Base-by-base conservation (phyloP, 53 echinoderm and acorn worm genomes). In the Hippasteria phrygiana region DNA sequence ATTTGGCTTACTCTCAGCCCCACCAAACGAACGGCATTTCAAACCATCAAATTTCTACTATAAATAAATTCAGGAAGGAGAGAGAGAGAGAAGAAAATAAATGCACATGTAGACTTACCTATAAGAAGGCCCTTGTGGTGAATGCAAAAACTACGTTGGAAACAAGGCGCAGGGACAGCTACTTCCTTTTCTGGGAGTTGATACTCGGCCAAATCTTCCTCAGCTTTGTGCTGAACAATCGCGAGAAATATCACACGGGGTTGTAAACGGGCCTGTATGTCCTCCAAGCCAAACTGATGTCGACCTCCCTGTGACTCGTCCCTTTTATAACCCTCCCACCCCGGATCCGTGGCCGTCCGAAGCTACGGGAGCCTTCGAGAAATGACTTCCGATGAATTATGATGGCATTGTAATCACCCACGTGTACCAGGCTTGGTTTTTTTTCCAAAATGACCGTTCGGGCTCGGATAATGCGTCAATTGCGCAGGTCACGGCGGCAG, bases 401-500 rank as follows among this genome's bases (percentile, higher is more conserved):
- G 62, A 62, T 62, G 22, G 18, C 62, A 62, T 5, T 14, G 62
- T 14, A 20, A 62, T 22, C 12, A 62, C 18, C 62, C 8, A 48
- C 48, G 8, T 48, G 14, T 14, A 48, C 48, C 48, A 14, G 8
- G 8, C 48, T 48, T 14, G 48, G 8, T 48, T 48, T 48, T 48
- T 48, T 48, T 48, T 48, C 48, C 8, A 9, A 59, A 24, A 11
- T 3, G 59, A 17, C 18, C 24, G 59, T 18, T 59, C 10, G 5
- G 46, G 46, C 5, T 45, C 6, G 46, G 46, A 71, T 71, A 2
- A 36, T 71, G 71, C 41, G 73, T 48, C 76, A 18, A 48, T 29
- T 76, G 76, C 76, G 76, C 76, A 76, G 29, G 76, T 76, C 76
- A 76, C 76, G 0, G 76, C 31, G 27, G 33, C 34, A 32, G 48